Evolutionary conservation across 2,888 invertebrate species (phyloP), one percentile per base, ranked within the genome.

Genomic region (Deilephila porcellus): DNA sequence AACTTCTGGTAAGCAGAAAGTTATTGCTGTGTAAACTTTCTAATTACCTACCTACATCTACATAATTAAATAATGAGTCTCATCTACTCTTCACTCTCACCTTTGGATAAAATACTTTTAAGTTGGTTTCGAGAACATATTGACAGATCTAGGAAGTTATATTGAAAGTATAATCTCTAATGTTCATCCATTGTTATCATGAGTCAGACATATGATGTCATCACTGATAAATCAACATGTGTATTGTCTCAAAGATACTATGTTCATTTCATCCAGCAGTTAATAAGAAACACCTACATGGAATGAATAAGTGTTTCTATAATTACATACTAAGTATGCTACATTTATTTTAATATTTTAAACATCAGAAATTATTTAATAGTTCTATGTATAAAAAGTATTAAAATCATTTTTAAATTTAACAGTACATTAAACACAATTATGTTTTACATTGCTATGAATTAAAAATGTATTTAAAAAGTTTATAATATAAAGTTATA

Each of bases 111-210:
- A 63, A 63, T 67, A 67, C 67, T 67, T 60, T 29, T 6, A 17
- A 67, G 67, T 67, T 25, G 20, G 17, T 67, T 25, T 67, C 52
- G 67, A 67, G 67, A 45, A 52, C 25, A 14, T 52, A 67, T 52
- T 67, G 17, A 67, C 45, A 25, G 67, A 34, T 62, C 60, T 34
- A 34, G 60, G 60, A 60, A 29, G 19, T 32, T 64, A 64, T n/a
- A 56, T 64, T 25, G 19, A 25, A 59, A 37, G 37, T 71, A 7
- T 73, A 37, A 67, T 29, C 53, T 73, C 25, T 20, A 60, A 29
- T 60, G 45, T 25, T 67, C 64, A 73, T 29, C n/a, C 19, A 73
- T 64, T 67, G 72, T 72, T 71, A 71, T 67, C 67, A 64, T 73
- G 67, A 73, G 25, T 73, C 67, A 73, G 25, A 73, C 56, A 34